Conservation (phyloP, 2,888 invertebrate genomes). For the Netelia inedita region DNA sequence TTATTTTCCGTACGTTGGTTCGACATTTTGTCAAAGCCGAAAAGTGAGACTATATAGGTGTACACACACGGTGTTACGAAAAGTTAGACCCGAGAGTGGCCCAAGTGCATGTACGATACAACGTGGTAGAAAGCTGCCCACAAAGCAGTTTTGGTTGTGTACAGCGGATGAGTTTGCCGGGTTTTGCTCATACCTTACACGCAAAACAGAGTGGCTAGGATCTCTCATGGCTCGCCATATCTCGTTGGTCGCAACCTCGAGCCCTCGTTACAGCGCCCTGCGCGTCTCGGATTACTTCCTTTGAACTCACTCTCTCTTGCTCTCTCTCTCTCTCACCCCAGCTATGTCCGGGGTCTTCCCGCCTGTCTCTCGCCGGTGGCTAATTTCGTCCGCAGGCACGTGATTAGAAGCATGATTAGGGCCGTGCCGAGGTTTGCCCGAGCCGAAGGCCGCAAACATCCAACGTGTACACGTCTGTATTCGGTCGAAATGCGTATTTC, state of each 20-base stretch:
- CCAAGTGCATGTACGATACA: neutral
- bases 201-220: constrained; percentile 41
- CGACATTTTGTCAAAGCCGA: neutral
- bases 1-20: constrained; percentile 1
- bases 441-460: constrained; percentile 68
- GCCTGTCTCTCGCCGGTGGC: constrained; percentile 55
- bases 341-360: constrained; percentile 32
- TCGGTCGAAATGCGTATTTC: constrained; percentile 15
- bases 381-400: constrained; percentile 70
- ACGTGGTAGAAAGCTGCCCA: constrained; percentile 21
- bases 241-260: constrained; percentile 53
- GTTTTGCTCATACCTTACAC: constrained; percentile 47
- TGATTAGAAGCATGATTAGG: constrained; percentile 73
- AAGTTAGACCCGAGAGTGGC: constrained; percentile 21
- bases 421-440: constrained; percentile 65
- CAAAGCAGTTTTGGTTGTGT: constrained; percentile 47
- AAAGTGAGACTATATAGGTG: neutral
- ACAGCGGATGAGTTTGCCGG: constrained; percentile 53
- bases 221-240: constrained; percentile 33
- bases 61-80: neutral
- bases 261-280: constrained; percentile 59
- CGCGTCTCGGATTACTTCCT: constrained; percentile 68
- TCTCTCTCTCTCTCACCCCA: constrained; percentile 18
- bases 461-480: constrained; percentile 46
- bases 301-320: constrained; percentile 55